Evolutionary conservation across 30 jellyfish, hydroid and myxozoan genomes (phyloP).

Genomic region (Clytia hemisphaerica): DNA sequence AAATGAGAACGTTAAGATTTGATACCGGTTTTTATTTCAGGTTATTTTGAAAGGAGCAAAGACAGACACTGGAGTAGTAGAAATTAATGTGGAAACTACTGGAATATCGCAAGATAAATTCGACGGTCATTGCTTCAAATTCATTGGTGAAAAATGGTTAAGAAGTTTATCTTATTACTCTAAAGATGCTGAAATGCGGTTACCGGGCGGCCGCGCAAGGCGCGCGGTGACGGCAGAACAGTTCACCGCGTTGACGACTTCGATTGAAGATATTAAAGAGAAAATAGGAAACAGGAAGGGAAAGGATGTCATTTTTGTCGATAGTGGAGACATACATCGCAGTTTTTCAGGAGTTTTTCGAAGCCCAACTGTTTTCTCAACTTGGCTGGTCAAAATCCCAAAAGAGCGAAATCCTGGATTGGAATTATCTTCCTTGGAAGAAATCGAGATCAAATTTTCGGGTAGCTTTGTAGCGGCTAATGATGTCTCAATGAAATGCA

Average conservation of each 20-base stretch:
- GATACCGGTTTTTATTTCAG: too few relatives aligned
- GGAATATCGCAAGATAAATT: constrained; percentile 25
- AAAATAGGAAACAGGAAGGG: too few relatives aligned
- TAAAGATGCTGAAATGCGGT: neutral
- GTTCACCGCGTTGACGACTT: too few relatives aligned
- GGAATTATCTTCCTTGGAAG: constrained; percentile 2
- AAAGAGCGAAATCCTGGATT: constrained; percentile 11
- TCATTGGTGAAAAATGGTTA: constrained; percentile 22
- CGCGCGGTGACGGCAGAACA: neutral
- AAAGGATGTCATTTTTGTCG: neutral
- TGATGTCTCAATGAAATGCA: neutral
- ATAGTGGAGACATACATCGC: constrained; percentile 9
- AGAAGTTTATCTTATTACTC: constrained; percentile 18
- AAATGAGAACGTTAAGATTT: too few relatives aligned
- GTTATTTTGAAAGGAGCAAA: constrained; percentile 11
- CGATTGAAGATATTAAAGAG: too few relatives aligned
- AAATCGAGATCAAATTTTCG: constrained; percentile 20
- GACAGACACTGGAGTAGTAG: constrained; percentile 17
- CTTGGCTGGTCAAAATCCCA: neutral
- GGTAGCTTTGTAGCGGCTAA: constrained; percentile 29
- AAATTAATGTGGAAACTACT: constrained; percentile 14
- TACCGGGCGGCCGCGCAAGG: neutral
- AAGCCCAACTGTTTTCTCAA: constrained; percentile 16
- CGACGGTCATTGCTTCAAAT: constrained; percentile 20
- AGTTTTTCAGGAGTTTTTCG: constrained; percentile 11